Conservation (phyloP, 2,113 vertebrate genomes). For the Propithecus coquereli region DNA sequence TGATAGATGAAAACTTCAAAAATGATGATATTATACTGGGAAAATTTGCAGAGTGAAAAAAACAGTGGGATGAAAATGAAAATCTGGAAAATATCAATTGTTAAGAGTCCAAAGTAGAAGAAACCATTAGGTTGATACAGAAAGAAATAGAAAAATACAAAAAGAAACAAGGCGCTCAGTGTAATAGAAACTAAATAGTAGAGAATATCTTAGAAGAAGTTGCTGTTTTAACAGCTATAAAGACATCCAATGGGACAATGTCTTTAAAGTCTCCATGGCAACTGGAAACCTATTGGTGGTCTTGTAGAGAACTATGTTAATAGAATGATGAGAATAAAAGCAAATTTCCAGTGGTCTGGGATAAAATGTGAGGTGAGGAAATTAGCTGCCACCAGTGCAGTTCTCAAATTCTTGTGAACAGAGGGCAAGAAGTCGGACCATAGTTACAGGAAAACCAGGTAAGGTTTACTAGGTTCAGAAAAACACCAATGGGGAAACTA, state of each 20-base stretch:
- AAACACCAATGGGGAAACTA: neutral
- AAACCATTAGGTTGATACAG: neutral
- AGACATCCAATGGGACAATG: neutral
- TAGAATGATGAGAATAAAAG: neutral
- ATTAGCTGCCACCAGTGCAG: neutral
- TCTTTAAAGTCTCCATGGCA: neutral
- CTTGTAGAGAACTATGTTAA: neutral
- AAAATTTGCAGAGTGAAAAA: neutral
- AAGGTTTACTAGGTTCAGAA: neutral
- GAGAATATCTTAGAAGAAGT: neutral
- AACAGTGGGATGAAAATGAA: neutral
- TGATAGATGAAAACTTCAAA: neutral
- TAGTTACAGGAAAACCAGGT: neutral
- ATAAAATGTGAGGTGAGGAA: neutral
- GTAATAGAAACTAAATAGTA: neutral
- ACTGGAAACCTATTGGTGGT: neutral
- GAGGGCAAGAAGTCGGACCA: neutral
- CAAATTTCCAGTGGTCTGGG: neutral
- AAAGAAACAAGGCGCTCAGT: neutral
- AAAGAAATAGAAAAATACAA: neutral
- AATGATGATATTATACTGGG: neutral
- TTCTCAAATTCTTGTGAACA: neutral
- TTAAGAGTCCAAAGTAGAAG: neutral
- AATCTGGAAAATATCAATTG: neutral
- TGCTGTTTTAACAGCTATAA: neutral